Percentiles rank a stretch among this genome's conserved stretches.
Conservation (phyloP, 2,888 invertebrate genomes). For the Rotaria magnacalcarata region DNA sequence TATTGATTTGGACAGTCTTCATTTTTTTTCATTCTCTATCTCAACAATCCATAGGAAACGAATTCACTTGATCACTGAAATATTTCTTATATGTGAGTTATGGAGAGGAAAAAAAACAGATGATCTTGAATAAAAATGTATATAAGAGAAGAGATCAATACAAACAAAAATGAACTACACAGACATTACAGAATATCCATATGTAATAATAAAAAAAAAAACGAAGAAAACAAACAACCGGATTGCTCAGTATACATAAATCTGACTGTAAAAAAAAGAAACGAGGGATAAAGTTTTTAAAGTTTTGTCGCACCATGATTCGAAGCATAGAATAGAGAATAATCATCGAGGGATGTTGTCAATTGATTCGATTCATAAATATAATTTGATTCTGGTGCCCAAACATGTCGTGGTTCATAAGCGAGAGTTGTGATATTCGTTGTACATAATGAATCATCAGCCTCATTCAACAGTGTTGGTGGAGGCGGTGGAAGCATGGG, state of each 20-base stretch:
- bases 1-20: too few relatives aligned
- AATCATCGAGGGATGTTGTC: not conserved
- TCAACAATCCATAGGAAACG: too few relatives aligned
- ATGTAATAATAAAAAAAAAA: not conserved
- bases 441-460: not conserved
- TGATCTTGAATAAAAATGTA: not conserved
- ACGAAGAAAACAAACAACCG: not conserved
- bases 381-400: not conserved
- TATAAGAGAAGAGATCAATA: not conserved
- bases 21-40: too few relatives aligned
- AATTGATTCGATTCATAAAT: not conserved
- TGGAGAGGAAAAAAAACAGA: not conserved
- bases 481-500: not conserved
- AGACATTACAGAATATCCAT: not conserved
- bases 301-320: conserved; percentile 31
- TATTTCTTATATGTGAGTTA: too few relatives aligned
- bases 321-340: not conserved
- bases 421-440: not conserved
- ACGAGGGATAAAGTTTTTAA: not conserved
- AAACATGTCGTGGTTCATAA: not conserved
- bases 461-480: not conserved
- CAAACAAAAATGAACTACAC: not conserved
- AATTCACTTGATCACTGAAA: too few relatives aligned
- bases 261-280: not conserved
- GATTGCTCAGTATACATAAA: not conserved